Base-by-base conservation (phyloP, 1,140 invertebrate species). In the Aricia agestis region DNA sequence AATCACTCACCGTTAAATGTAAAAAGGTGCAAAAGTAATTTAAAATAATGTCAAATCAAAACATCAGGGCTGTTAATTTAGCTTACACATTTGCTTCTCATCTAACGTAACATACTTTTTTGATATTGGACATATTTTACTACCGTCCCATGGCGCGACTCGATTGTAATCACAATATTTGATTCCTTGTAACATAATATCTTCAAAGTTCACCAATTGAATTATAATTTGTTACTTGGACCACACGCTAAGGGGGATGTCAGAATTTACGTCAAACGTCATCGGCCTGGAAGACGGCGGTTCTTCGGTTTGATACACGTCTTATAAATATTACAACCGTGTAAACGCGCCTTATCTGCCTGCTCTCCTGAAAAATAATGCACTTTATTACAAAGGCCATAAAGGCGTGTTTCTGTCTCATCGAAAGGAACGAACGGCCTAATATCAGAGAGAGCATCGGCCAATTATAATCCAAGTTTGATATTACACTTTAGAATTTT, bases 221-320 rank as follows among this genome's bases (percentile, higher is more conserved):
- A 45, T 59, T 63, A 32, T 69, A 69, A 41, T 69, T 59, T 69
- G 41, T 42, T 69, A 17, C 65, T 83, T 82, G 67, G 13, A 73
- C 82, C 79, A 82, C 70, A 71, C 75, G 52, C 75, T 80, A 85
- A 87, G 84, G 85, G 85, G 86, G 82, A 89, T 82, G 89, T 90
- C 87, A 86, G 87, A 85, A 81, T 82, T 78, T 79, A 82, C 86
- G 89, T 91, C 89, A 91, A 91, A 91, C 89, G 87, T 91, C 89
- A 91, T 89, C 86, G 85, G 84, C 74, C 72, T 85, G 82, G 82
- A 87, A 91, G 89, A 89, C 85, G 74, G 82, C 84, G 74, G 86
- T 82, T 84, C 84, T 86, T 87, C 85, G 84, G 83, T 87, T 82
- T 87, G 86, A 91, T 88, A 85, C 81, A 82, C 81, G 81, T 84